Conservation (phyloP, 2,797 vertebrate genomes). For the Gymnothorax reevesii region DNA sequence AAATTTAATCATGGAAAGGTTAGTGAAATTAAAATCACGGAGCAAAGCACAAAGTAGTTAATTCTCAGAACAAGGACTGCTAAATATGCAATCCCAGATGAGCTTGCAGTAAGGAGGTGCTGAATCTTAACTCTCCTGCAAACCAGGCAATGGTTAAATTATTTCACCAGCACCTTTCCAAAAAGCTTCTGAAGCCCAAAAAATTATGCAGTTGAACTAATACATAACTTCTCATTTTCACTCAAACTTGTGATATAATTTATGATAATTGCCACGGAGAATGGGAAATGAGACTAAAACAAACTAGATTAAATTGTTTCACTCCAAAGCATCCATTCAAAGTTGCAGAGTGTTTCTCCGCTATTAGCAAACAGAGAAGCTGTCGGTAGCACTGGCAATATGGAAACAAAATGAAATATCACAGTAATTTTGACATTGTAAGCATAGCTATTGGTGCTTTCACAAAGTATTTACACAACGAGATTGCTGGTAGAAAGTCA, state of each 20-base stretch:
- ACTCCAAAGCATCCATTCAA: background rate
- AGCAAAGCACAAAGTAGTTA: background rate
- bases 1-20: background rate
- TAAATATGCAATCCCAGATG: background rate
- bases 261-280: background rate
- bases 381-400: background rate
- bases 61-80: background rate
- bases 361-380: background rate
- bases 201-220: background rate
- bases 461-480: no score
- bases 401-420: no score
- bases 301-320: background rate
- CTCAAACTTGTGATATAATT: background rate
- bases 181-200: background rate
- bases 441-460: no score
- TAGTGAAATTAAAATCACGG: background rate
- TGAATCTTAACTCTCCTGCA: background rate
- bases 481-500: no score
- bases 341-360: background rate
- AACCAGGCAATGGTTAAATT: background rate
- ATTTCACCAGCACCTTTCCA: background rate
- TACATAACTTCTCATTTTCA: background rate
- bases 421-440: no score
- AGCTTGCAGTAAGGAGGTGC: background rate
- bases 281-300: background rate